Evolutionary conservation across 2,888 invertebrate genomes (phyloP).

Genomic region (Petrolisthes cinctipes): DNA sequence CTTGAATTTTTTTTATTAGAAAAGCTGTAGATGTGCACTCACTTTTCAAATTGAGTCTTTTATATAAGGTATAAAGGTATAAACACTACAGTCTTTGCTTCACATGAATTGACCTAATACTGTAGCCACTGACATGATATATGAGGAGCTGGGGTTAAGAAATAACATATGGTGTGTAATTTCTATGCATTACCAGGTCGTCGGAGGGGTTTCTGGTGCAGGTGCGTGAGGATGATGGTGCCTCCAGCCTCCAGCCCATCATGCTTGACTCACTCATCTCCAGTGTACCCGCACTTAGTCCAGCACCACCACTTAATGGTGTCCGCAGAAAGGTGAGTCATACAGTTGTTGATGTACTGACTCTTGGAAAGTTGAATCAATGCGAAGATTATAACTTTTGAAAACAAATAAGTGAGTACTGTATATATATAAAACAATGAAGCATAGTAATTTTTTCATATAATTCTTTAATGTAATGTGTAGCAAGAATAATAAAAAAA

Average conservation of each 20-base stretch:
- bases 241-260: constrained; percentile 49
- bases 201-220: constrained; percentile 56
- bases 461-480: neutral
- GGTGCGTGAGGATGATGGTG: constrained; percentile 50
- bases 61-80: too few species aligned
- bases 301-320: constrained; percentile 40
- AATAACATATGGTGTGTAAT: neutral
- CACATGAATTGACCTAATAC: neutral
- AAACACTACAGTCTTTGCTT: neutral
- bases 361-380: too few species aligned
- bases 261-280: constrained; percentile 56
- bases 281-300: constrained; percentile 37
- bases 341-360: too few species aligned
- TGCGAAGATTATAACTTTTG: neutral
- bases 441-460: neutral
- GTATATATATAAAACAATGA: neutral
- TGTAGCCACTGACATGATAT: too few species aligned
- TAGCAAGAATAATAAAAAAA: neutral
- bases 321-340: constrained; percentile 45
- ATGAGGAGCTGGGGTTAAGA: too few species aligned
- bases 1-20: too few species aligned
- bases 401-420: neutral
- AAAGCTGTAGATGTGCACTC: too few species aligned
- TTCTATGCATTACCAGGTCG: constrained; percentile 26
- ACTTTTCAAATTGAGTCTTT: too few species aligned